Conservation (phyloP, 2,113 vertebrate genomes). For the Cinclus cinclus region DNA sequence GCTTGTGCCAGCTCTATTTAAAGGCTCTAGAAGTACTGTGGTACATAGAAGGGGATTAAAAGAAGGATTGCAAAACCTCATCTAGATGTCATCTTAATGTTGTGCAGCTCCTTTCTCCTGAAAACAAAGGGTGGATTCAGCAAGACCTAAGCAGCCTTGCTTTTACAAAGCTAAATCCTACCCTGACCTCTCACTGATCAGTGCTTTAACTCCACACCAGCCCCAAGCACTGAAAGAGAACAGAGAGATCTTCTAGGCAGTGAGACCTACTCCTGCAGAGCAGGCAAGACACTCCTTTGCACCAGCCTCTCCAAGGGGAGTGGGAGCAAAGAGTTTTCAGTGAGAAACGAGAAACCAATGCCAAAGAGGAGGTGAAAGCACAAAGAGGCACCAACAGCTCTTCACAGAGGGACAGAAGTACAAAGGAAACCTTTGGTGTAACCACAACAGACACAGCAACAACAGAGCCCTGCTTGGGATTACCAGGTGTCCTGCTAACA, state of each 20-base stretch:
- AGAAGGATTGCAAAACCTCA: not conserved
- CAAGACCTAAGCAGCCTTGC: not conserved
- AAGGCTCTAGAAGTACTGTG: not conserved
- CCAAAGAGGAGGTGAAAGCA: not conserved
- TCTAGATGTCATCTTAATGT: not conserved
- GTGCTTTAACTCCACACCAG: not conserved
- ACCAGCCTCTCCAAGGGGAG: not conserved
- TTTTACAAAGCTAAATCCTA: not conserved
- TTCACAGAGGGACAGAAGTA: not conserved
- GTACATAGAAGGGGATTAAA: not conserved
- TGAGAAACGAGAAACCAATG: rapidly evolving
- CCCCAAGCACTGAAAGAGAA: not conserved
- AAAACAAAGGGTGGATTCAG: not conserved
- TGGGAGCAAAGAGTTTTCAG: not conserved
- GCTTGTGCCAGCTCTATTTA: not conserved
- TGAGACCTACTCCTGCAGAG: not conserved
- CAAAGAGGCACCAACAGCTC: not conserved
- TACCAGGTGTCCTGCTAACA: not conserved
- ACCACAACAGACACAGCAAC: not conserved
- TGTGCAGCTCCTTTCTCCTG: not conserved
- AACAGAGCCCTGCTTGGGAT: not conserved
- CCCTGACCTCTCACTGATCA: not conserved
- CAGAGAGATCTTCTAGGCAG: not conserved
- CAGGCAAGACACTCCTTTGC: not conserved
- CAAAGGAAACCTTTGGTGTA: not conserved